Percentiles rank a stretch among this genome's conserved stretches.
Conservation (phyloP, 2,888 invertebrate species). For the Ochropleura plecta region DNA sequence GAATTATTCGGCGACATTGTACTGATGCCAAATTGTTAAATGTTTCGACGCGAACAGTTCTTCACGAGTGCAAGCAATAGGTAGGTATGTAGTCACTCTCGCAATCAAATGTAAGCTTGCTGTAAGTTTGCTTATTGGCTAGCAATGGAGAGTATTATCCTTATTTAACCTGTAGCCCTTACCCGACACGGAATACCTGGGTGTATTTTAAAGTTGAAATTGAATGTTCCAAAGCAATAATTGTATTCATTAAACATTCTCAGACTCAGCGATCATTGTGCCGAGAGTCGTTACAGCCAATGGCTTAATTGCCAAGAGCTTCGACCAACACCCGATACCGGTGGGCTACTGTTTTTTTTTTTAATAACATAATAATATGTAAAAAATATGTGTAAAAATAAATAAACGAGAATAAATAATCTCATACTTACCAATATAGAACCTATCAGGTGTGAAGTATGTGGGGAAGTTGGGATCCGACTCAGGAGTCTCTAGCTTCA, state of each 20-base stretch:
- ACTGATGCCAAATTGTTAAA: background rate
- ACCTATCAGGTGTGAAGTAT: constrained; percentile 95
- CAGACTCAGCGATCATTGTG: no score
- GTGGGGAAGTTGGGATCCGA: constrained; percentile 93
- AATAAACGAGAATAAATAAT: background rate
- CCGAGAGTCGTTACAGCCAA: no score
- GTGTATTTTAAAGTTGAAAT: background rate
- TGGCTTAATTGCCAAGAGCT: no score
- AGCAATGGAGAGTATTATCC: background rate
- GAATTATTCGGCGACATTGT: constrained; percentile 20
- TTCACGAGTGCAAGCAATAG: background rate
- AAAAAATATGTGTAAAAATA: no score
- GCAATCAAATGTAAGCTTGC: background rate
- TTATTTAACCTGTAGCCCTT: background rate
- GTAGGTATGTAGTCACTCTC: background rate
- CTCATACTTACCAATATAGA: constrained; percentile 92
- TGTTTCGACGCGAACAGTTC: background rate
- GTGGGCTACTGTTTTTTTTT: no score
- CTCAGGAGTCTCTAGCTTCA: constrained; percentile 92
- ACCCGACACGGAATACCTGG: no score
- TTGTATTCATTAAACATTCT: background rate
- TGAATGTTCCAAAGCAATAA: background rate
- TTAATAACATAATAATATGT: no score
- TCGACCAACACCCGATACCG: no score
- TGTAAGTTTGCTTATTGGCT: background rate